Conservation (phyloP, 2,888 invertebrate species). For the Platypus cylindrus region DNA sequence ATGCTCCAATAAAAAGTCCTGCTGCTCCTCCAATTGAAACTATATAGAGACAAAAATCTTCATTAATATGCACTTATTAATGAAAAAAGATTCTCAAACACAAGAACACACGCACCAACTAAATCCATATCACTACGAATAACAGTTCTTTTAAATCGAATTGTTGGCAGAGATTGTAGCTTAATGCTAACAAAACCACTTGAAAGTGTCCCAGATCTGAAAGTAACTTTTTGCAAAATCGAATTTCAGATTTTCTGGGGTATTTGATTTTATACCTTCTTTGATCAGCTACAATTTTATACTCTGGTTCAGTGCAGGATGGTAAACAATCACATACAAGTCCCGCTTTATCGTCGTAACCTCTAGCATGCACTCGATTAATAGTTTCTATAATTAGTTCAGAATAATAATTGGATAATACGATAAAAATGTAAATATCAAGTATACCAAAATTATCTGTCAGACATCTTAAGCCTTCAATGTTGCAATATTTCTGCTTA, state of each 20-base stretch:
- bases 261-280: too few species aligned
- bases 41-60: too few species aligned
- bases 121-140: slow-evolving; percentile 47
- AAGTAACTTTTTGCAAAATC: too few species aligned
- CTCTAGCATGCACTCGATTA: slow-evolving; percentile 34
- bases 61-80: not conserved
- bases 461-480: slow-evolving; percentile 44
- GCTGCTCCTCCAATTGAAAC: slow-evolving; percentile 49
- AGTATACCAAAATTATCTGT: slow-evolving; percentile 37
- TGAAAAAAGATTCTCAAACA: not conserved
- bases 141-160: slow-evolving; percentile 46
- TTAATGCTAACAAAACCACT: too few species aligned
- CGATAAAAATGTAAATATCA: too few species aligned
- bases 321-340: slow-evolving; percentile 45
- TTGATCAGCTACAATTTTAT: slow-evolving; percentile 38
- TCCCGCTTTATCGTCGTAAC: slow-evolving; percentile 32
- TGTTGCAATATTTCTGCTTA: slow-evolving; percentile 36
- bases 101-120: slow-evolving; percentile 37
- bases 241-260: too few species aligned
- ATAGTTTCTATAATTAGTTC: slow-evolving; percentile 29
- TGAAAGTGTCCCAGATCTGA: too few species aligned
- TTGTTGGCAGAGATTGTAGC: slow-evolving; percentile 42
- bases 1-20: slow-evolving; percentile 49
- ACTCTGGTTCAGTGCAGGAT: slow-evolving; percentile 47
- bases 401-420: not conserved